Evolutionary conservation across 2,888 invertebrate species (phyloP), one percentile per base, ranked within the genome.

Genomic region (Dioctria linearis): DNA sequence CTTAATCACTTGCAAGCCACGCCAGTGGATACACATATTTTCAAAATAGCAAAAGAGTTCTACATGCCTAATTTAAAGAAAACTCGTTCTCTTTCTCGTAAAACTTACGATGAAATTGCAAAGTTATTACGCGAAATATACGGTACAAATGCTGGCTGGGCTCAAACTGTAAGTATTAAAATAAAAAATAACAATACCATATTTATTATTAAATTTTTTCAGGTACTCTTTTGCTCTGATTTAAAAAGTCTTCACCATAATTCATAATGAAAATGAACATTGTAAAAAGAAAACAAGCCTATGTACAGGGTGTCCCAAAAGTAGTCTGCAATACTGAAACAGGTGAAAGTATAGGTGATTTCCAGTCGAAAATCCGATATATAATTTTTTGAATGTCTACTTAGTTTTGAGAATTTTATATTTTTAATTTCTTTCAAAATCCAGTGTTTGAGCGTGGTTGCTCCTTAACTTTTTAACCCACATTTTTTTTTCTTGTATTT

Each of bases 11-110:
- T 96, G 73, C 93, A 94, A 85, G 94, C 98, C 0, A 93, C 99
- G 78, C 99, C 99, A 1, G 95, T 99, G 0, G 99, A 99, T 88
- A 98, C 98, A 0, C 99, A 99, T 86, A 96, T 99, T 40, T 96
- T 94, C 88, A 96, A 98, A 90, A 94, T 99, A 83, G 97, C 97
- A 0, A 91, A 93, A 25, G 90, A 93, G 80, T 91, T 93, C 85
- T 98, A 98, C 86, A 89, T 96, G 4, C 25, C 43, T 5, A 8
- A 25, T 5, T 37, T 8, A 39, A 42, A 57, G 6, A 78, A 46
- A 39, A 46, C 42, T 4, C 9, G 8, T 3, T 2, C 6, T 6
- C 42, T 75, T 39, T 75, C 75, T 5, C 40, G 59, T 43, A 75
- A 75, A 46, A 43, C 61, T 84, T 97, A 98, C 87, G 90, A 92